phyloP scores from a whole-genome alignment of 2,888 invertebrate species.

The Cryptops parisi region DNA sequence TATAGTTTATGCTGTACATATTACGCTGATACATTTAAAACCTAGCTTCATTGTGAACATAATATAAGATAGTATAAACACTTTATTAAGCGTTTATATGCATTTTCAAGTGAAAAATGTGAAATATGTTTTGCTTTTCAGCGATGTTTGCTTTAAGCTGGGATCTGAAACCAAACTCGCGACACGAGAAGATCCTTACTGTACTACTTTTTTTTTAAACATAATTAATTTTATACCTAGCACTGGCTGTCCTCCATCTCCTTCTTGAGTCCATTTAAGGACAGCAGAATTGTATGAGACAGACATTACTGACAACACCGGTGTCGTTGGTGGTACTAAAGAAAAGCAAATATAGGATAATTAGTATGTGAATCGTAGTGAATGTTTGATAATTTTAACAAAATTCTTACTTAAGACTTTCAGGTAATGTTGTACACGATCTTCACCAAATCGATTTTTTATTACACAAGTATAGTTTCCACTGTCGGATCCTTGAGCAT shows the following conservation, averaged over 20 bases:
- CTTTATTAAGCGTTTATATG: too few species aligned
- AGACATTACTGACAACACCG: constrained; percentile 2
- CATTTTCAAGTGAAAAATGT: too few species aligned
- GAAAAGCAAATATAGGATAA: not conserved
- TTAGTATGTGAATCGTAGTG: not conserved
- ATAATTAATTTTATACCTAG: constrained; percentile 7
- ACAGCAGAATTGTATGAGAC: constrained; percentile 1
- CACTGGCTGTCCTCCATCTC: constrained; percentile 13
- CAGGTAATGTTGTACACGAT: constrained; percentile 4
- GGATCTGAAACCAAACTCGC: too few species aligned
- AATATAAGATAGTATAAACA: too few species aligned
- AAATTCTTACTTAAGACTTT: constrained; percentile 6
- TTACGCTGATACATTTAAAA: too few species aligned
- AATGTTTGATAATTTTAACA: too few species aligned
- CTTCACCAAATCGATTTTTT: constrained; percentile 42
- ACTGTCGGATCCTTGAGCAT: constrained; percentile 63
- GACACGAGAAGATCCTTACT: too few species aligned
- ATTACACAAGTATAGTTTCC: constrained; percentile 82
- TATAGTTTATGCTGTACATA: too few species aligned
- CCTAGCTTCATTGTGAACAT: too few species aligned
- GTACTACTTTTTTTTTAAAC: too few species aligned
- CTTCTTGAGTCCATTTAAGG: constrained; percentile 8
- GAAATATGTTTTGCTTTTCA: too few species aligned
- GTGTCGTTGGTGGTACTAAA: constrained; percentile 8
- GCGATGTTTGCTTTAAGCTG: too few species aligned